Evolutionary conservation across 2,797 vertebrate genomes (phyloP), one percentile per base, ranked within the genome.

Genomic region (Lepus oiostolus): DNA sequence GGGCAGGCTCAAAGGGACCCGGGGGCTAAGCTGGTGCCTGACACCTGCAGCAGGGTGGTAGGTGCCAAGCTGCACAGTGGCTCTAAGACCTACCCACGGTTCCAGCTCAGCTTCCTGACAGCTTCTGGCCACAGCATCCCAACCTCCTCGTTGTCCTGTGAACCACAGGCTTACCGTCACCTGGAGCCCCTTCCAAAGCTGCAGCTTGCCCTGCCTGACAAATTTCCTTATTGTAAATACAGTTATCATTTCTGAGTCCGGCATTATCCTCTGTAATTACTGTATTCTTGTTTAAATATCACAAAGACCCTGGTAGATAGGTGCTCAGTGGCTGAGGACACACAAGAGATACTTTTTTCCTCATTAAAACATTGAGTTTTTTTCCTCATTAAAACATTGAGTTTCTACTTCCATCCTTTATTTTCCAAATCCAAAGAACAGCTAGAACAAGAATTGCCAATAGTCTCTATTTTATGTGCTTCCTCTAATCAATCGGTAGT

Each of bases 101-200:
- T 72, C 63, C 85, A 35, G 58, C 80, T 91, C 84, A 26, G 32
- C 52, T 83, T 89, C 84, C 32, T 63, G 62, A 32, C 68, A 11
- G 50, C 16, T 72, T 47, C 63, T 32, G 4, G 21, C 47, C 79
- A 65, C 16, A 38, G 24, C n/a, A 71, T 58, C 26, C 38, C 60
- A 60, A 77, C 35, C 42, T 24, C 32, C 19, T 0, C 12, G 17
- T 12, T 80, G 62, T 26, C 24, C 30, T 17, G 2, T 7, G n/a
- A 60, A 17, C 22, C 21, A 38, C 7, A n/a, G 62, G 65, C 10
- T 85, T 22, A 14, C 52, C 67, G 65, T 81, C 9, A 24, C 35
- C 17, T 63, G 50, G 47, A 65, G 86, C 47, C 32, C 26, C 2
- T 13, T 21, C 21, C n/a, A 4, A 3, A 32, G 22, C 24, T 24